Evolutionary conservation across 2,888 invertebrate genomes (phyloP), one percentile per base, ranked within the genome.

Genomic region (Erebia epiphron): DNA sequence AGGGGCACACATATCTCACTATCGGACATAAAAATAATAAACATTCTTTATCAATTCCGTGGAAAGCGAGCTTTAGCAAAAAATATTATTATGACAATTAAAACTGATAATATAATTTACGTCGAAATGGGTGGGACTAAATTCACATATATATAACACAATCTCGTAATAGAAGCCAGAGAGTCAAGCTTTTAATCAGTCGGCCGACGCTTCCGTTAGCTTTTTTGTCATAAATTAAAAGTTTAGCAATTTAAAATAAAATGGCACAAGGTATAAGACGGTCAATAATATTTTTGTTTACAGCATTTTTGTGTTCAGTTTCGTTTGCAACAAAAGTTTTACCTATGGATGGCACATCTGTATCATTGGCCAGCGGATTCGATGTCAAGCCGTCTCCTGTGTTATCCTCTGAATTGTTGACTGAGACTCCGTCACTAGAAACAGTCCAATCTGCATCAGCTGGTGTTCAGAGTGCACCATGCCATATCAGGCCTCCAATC

Each of bases 181-280:
- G 82, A 83, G 82, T 82, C 80, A 73, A 76, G 81, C 79, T 79
- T n/a, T n/a, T 73, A 52, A 75, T 71, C 78, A 74, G 72, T 71
- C 77, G 73, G 13, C 57, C 73, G 67, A 75, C 57, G 76, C 74
- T 79, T 79, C 77, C 75, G 81, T n/a, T n/a, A n/a, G n/a, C n/a
- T n/a, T n/a, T n/a, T n/a, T n/a, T 79, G 79, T 67, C 2, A 60
- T 65, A 74, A 65, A 41, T 65, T 9, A 35, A 46, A 35, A 46
- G 46, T 46, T 9, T 14, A 11, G 57, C 18, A 11, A 14, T 60
- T 26, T 35, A 61, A 13, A 62, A 46, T 65, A 72, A 74, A 78
- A 71, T 73, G 79, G 21, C 63, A 26, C 69, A 54, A 64, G 68
- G 54, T 67, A 49, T 16, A 73, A 50, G 49, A 64, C 50, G 72